These are phyloP conservation scores for Drosophila mulleri DNA, from an alignment of 2,888 invertebrate species.

Conservation along the genomic window DNA sequence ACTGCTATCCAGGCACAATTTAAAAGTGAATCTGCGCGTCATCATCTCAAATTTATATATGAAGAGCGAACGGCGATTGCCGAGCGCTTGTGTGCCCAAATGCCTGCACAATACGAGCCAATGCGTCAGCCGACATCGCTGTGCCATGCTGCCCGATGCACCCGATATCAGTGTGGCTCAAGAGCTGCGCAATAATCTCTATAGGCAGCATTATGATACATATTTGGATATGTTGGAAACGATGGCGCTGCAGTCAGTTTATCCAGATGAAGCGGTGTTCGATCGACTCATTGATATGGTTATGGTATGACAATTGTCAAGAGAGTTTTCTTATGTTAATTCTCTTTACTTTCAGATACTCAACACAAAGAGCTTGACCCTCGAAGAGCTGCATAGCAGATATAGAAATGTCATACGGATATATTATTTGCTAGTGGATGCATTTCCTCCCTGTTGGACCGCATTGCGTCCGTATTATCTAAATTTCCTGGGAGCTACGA, in stretches of 20 bases:
- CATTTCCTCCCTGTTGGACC: constrained; percentile 84
- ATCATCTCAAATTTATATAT: constrained; percentile 82
- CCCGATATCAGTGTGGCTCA: constrained; percentile 65
- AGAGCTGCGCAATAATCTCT: constrained; percentile 66
- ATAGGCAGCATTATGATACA: constrained; percentile 76
- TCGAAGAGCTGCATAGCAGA: constrained; percentile 40
- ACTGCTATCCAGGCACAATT: constrained; percentile 30
- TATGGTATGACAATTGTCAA: constrained; percentile 65
- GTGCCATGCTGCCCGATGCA: constrained; percentile 71
- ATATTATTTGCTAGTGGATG: constrained; percentile 75
- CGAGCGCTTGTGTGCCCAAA: constrained; percentile 72
- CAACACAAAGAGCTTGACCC: constrained; percentile 44
- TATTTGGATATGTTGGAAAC: constrained; percentile 76
- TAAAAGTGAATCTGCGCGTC: constrained; percentile 70
- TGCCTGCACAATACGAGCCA: constrained; percentile 78
- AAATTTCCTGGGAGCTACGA: constrained; percentile 23
- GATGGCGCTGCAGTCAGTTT: constrained; percentile 80
- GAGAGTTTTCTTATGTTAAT: neutral
- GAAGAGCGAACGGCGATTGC: constrained; percentile 75
- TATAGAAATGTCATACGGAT: constrained; percentile 70
- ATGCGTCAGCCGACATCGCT: constrained; percentile 80
- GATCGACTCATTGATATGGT: constrained; percentile 80
- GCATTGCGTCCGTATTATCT: constrained; percentile 75
- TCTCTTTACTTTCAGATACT: constrained; percentile 46
- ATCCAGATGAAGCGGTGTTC: constrained; percentile 80